A percentile compares a stretch with the other conserved stretches of the same genome.
These are phyloP conservation scores for Theristicus caerulescens DNA, from an alignment of 2,113 vertebrate genomes.

Conservation along the genomic window DNA sequence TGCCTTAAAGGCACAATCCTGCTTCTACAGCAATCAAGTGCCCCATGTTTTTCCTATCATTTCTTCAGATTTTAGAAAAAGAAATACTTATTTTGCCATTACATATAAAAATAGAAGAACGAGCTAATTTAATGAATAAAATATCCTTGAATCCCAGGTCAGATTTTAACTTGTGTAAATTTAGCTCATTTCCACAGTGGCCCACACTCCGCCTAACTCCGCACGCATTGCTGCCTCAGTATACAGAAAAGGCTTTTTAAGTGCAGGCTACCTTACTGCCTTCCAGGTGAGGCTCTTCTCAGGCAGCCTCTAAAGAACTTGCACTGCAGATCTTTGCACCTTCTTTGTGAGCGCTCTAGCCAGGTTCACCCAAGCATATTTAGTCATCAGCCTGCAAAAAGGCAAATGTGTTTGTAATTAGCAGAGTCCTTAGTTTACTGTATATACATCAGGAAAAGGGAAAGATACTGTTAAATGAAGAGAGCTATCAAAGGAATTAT, in stretches of 20 bases:
- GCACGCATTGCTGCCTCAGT: rapidly evolving
- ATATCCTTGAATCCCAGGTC: neutral
- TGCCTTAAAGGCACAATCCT: constrained; percentile 21
- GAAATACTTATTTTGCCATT: neutral
- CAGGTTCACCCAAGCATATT: neutral
- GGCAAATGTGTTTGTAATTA: constrained; percentile 39
- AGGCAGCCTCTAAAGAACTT: neutral
- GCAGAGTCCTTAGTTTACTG: constrained; percentile 7
- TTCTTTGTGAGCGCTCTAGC: neutral
- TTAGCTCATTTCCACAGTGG: neutral
- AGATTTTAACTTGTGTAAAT: neutral
- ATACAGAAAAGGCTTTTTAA: neutral
- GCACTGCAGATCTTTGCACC: neutral
- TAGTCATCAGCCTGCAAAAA: neutral
- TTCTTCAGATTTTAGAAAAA: neutral
- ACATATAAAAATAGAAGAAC: neutral
- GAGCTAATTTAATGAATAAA: neutral
- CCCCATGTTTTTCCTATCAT: neutral
- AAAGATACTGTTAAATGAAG: constrained; percentile 54
- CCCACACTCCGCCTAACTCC: neutral
- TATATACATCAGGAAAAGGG: constrained; percentile 26
- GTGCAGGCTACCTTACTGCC: neutral
- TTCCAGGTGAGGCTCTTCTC: neutral
- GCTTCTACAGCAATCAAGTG: neutral
- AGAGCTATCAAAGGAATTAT: constrained; percentile 52